phyloP scores from a whole-genome alignment of 2,113 vertebrate genomes.

The Brachyhypopomus occidentalis region DNA sequence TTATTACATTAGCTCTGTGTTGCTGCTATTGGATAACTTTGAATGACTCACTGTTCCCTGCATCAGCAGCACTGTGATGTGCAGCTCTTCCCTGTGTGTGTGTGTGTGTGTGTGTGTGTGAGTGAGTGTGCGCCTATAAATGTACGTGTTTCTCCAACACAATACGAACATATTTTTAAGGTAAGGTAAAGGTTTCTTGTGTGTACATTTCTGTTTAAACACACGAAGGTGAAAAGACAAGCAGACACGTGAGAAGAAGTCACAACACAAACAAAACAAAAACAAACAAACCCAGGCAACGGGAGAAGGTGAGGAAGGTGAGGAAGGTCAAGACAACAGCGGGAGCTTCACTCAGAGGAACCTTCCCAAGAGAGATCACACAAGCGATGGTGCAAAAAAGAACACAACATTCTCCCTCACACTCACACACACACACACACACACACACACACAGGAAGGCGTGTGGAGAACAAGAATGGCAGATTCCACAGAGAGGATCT shows the following conservation, averaged over 20 bases:
- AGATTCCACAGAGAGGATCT: slow-evolving; percentile 37
- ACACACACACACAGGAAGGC: slow-evolving; percentile 11
- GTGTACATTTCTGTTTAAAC: neutral
- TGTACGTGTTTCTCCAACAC: neutral
- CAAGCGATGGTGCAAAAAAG: slow-evolving; percentile 61
- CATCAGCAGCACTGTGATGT: slow-evolving; percentile 21
- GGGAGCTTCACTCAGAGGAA: slow-evolving; percentile 78
- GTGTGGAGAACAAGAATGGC: slow-evolving; percentile 28
- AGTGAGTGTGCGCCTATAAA: no score
- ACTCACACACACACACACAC: slow-evolving; percentile 4
- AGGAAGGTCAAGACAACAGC: slow-evolving; percentile 54
- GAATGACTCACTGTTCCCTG: slow-evolving; percentile 68
- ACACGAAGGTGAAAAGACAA: neutral
- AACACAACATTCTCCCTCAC: neutral
- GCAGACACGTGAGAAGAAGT: neutral
- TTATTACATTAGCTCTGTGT: slow-evolving; percentile 46
- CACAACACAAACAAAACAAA: neutral
- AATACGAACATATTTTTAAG: neutral
- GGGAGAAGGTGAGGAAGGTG: slow-evolving; percentile 32
- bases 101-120: slow-evolving; percentile 19
- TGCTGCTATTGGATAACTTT: slow-evolving; percentile 60
- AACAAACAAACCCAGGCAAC: neutral
- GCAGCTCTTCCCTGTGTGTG: slow-evolving; percentile 15
- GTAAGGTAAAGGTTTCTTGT: neutral
- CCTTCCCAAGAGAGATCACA: slow-evolving; percentile 71